A percentile compares a stretch with the other conserved stretches of the same genome.
These are phyloP conservation scores for Sceloporus tristichus DNA, from an alignment of 2,113 vertebrate genomes.

Conservation along the genomic window DNA sequence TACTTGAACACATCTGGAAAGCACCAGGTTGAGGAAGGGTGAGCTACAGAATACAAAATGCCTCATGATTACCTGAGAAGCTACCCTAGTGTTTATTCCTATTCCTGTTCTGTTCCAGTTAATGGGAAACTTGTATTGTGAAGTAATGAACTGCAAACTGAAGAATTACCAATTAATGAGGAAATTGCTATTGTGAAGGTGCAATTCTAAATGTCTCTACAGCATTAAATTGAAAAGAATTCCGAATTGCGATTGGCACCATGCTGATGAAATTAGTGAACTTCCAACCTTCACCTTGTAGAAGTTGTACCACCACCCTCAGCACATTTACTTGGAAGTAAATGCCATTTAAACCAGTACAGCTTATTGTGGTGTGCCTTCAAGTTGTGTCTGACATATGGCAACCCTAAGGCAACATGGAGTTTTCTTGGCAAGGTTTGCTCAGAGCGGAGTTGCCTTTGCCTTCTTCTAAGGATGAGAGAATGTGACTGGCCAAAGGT, in stretches of 20 bases:
- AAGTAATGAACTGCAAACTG: slow-evolving; percentile 31
- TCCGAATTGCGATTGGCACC: not conserved
- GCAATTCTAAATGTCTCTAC: not conserved
- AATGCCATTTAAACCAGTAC: not conserved
- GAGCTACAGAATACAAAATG: slow-evolving; percentile 17
- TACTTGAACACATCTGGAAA: too few relatives aligned
- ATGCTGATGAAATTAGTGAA: slow-evolving; percentile 13
- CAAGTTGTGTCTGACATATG: too few relatives aligned
- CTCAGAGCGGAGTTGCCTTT: too few relatives aligned
- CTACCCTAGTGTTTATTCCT: not conserved
- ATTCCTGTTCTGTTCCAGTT: slow-evolving; percentile 4
- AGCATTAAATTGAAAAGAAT: slow-evolving; percentile 11
- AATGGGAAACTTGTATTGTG: slow-evolving; percentile 17
- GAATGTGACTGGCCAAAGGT: too few relatives aligned
- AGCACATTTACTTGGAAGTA: not conserved
- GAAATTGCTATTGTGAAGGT: slow-evolving; percentile 15
- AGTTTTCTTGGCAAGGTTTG: too few relatives aligned
- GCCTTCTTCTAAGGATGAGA: too few relatives aligned
- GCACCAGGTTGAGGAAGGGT: too few relatives aligned
- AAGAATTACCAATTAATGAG: slow-evolving; percentile 32
- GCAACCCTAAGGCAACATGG: too few relatives aligned
- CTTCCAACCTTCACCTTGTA: not conserved
- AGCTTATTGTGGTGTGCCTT: not conserved
- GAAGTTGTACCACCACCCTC: not conserved
- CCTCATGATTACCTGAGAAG: slow-evolving; percentile 13